Evolutionary conservation across 2,797 vertebrate genomes (phyloP), one percentile per base, ranked within the genome.

Genomic region (Danio albolineatus): DNA sequence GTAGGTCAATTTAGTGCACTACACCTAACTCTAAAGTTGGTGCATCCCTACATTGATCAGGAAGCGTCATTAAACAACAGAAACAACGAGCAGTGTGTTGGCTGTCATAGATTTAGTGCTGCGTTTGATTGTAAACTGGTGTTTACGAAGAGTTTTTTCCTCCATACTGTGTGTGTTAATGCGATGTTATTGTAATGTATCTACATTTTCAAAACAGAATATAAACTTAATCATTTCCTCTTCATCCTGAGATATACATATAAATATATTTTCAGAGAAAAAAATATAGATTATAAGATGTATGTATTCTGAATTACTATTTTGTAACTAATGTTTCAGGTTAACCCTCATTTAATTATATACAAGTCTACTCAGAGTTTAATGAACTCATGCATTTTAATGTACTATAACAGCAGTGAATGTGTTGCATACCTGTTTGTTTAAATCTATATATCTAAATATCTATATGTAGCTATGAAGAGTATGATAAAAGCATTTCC

Each of bases 251-350:
- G 80, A 88, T 93, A 89, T 93, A 91, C 87, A 91, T 71, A 86
- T 92, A 28, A 28, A 88, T 92, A 91, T 86, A 92, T 92, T 92
- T 93, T 86, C 91, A 92, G 88, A 89, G 88, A 93, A 36, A 53
- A 76, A 82, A 76, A 65, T 77, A 65, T 77, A 72, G n/a, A 82
- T 75, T 54, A 90, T 91, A 91, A 90, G 89, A 89, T 88, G 88
- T 90, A 78, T 82, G 65, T 83, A 89, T 83, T 89, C 87, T 87
- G 90, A 92, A 93, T 87, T 59, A 86, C 90, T 92, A 93, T 94
- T 93, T 94, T 94, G 85, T 92, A 93, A 91, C 88, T 88, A 90
- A 89, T 87, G 85, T 86, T 92, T 91, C 90, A 90, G 78, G 59
- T 83, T 85, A 91, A 87, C 89, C 84, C 85, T 86, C 91, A 90